A percentile compares a stretch with the other conserved stretches of the same genome.
Conservation (phyloP, 2,113 vertebrate species). For the Ondatra zibethicus region DNA sequence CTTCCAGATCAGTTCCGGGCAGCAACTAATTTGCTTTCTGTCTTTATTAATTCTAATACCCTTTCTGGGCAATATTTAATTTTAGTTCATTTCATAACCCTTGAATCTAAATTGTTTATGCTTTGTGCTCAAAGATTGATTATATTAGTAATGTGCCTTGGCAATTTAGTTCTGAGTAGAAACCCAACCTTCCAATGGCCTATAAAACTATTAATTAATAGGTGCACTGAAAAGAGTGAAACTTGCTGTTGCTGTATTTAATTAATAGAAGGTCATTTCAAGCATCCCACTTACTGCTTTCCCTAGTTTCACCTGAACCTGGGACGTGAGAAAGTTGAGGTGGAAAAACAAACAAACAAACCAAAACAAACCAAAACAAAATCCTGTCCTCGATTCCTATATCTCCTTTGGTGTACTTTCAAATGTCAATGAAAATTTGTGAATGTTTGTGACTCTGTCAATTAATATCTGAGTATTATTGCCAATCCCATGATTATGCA, state of each 20-base stretch:
- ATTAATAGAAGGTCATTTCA: not conserved
- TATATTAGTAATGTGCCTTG: constrained; percentile 10
- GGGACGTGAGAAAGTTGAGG: not conserved
- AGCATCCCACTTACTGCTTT: not conserved
- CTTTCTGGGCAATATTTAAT: constrained; percentile 43
- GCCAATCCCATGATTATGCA: not conserved
- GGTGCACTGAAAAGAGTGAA: not conserved
- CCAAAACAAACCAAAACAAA: not conserved
- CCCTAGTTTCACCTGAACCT: not conserved
- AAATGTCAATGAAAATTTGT: constrained; percentile 14
- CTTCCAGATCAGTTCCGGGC: not conserved
- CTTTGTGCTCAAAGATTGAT: constrained; percentile 26
- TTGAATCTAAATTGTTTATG: constrained; percentile 52
- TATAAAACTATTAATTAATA: constrained; percentile 47
- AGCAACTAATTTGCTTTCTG: constrained; percentile 49
- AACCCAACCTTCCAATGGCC: not conserved
- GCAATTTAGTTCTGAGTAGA: constrained; percentile 48
- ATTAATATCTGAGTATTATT: constrained; percentile 37
- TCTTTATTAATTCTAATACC: constrained; percentile 50
- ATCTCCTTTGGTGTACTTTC: not conserved
- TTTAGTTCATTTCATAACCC: constrained; percentile 60
- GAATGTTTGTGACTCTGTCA: constrained; percentile 44
- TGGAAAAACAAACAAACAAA: not conserved
- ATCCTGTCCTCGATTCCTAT: not conserved
- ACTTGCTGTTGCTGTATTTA: constrained; percentile 5